Percentiles rank a stretch among this genome's conserved stretches.
phyloP scores from a whole-genome alignment of 1,140 invertebrate genomes.

The Phocides pigmalion region DNA sequence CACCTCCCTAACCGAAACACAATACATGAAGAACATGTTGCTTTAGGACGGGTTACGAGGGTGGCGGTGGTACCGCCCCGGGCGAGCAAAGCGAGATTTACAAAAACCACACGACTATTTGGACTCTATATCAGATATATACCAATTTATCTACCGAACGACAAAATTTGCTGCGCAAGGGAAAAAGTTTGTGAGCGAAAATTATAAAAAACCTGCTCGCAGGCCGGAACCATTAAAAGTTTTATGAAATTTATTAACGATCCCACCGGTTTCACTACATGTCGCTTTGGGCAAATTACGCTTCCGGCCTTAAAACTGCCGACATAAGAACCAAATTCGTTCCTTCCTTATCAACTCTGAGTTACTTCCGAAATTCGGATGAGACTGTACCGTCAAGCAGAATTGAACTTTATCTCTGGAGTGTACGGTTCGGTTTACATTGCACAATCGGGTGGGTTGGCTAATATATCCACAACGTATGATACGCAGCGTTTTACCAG shows the following conservation, averaged over 20 bases:
- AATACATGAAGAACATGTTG: no score
- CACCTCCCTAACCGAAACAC: neutral
- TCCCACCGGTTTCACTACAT: conserved; percentile 22
- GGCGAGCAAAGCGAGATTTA: neutral
- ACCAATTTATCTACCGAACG: neutral
- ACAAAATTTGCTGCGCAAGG: conserved; percentile 5
- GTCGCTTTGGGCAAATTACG: neutral
- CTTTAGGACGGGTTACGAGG: no score
- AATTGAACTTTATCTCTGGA: neutral
- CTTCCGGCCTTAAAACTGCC: neutral
- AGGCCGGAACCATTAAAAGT: conserved; percentile 48
- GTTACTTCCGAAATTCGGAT: neutral
- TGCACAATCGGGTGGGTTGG: neutral
- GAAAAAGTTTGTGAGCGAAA: conserved; percentile 37
- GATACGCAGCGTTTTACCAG: conserved; percentile 21
- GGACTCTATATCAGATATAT: neutral
- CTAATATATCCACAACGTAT: conserved; percentile 12
- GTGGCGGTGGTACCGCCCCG: no score
- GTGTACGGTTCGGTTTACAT: neutral
- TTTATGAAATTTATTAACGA: conserved; percentile 52
- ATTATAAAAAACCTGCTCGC: conserved; percentile 41
- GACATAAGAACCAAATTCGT: conserved; percentile 21
- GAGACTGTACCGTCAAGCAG: neutral
- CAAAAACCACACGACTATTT: neutral
- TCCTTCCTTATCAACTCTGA: neutral